Base-by-base conservation (phyloP, 2,888 invertebrate species). In the Sarcophaga variegata region DNA sequence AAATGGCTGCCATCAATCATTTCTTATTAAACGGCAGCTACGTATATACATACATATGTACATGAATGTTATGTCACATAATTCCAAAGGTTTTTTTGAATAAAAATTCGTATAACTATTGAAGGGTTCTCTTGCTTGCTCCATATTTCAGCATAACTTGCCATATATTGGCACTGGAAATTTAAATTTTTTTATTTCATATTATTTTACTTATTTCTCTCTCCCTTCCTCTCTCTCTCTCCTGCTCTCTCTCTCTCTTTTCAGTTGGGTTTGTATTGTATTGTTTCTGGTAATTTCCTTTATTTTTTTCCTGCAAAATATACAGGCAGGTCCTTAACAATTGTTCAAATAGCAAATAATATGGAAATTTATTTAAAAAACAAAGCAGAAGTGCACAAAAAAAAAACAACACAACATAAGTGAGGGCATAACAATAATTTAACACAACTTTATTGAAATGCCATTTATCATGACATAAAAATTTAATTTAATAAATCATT, bases 1-100 rank as follows among this genome's bases (percentile, higher is more conserved):
- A 64, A 49, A 70, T 76, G 84, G 60, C 12, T 69, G 10, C n/a
- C 62, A 85, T 85, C 84, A 85, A 85, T 85, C 80, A 85, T 81
- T 80, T 25, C 64, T 59, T 54, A 54, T 54, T 54, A 54, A 12
- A 54, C 8, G 37, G 1, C 10, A 37, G 8, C 37, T 37, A 10
- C 37, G n/a, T n/a, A n/a, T n/a, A n/a, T n/a, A 4, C 27, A 27
- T 27, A 10, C 37, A 37, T 10, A 2, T 10, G 10, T 37, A 3
- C 10, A 37, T 37, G 37, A 2, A 37, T 37, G 37, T 37, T 37
- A 37, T 37, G 37, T 8, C 37, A 37, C 37, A 10, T 37, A 37
- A 37, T 37, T 37, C 37, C 37, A 10, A 2, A 37, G 2, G 2
- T 37, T 37, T 37, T 37, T 37, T 37, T 37, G 10, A 37, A 37